Base-by-base conservation (phyloP, 2,888 invertebrate species). In the Nymphalis c-album region DNA sequence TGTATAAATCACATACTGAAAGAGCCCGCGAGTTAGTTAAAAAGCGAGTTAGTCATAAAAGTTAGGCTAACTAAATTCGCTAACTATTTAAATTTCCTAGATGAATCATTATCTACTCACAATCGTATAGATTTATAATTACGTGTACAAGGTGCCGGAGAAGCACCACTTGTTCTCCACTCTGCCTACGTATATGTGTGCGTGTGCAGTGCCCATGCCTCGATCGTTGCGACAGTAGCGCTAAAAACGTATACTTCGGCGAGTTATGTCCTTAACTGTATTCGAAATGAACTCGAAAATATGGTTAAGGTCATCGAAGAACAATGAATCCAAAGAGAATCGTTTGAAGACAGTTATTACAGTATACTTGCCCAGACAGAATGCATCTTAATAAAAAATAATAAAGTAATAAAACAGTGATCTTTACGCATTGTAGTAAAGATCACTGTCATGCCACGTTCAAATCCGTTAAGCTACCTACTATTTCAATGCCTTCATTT, bases 281-380 rank as follows among this genome's bases (percentile, higher is more conserved):
- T 59, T 22, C 59, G 46, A 59, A 13, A 18, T 46, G 7, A 59
- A 46, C 45, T 59, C 7, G 59, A 59, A 46, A 46, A 40, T 18
- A 18, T 16, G n/a, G n/a, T n/a, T n/a, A n/a, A n/a, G n/a, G n/a
- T 46, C 20, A 13, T 59, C 17, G 59, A 59, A n/a, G 59, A 59
- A 20, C 59, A 59, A 2, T 40, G 45, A 20, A 4, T 20, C 18
- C 18, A 46, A 8, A 18, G 59, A 18, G 59, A 59, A 3, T 16
- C 18, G 8, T 59, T 59, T n/a, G 59, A 59, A 18, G n/a, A 18
- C 2, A 22, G 10, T 1, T 59, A 59, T 20, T 59, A 59, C 22
- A 59, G 46, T 46, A 22, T 20, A 0, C 6, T 59, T 3, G 18
- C 59, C 13, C 20, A 10, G 1, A 46, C 46, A 13, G 18, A 59